Base-by-base conservation (phyloP, 2,797 vertebrate species). In the Pogoniulus pusillus region DNA sequence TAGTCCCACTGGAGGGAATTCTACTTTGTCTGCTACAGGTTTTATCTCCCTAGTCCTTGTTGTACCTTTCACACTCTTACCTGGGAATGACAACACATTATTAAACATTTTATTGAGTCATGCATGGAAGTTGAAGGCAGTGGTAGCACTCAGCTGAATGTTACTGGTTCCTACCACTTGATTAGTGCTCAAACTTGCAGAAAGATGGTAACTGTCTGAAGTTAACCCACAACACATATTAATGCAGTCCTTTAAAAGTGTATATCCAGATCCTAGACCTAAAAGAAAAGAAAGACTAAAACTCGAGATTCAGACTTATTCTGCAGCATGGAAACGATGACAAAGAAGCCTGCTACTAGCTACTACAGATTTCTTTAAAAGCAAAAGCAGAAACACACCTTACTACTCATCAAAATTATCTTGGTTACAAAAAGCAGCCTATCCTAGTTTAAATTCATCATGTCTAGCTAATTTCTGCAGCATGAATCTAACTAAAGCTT, bases 121-220 rank as follows among this genome's bases (percentile, higher is more conserved):
- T 26, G 30, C 35, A n/a, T 10, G 10, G 35, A 63, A 89, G 26
- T 51, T 39, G 59, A 91, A 87, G 34, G 70, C 76, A 87, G 65
- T 4, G 3, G 20, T 32, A 69, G 37, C 54, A n/a, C 41, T 60
- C n/a, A 47, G 37, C 19, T 65, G 24, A 71, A 58, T 2, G 2
- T 29, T 41, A 66, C 73, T 16, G 16, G 64, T 16, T 90, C 49
- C 39, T 19, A 57, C 22, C 22, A 66, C 34, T 35, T 22, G 4
- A 60, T 3, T 0, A 0, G 3, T 13, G 11, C 34, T 74, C 26
- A 51, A 26, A 59, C n/a, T 30, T 10, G 2, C n/a, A 60, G 57
- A 32, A 30, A 60, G 43, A 43, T 27, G 10, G 55, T 34, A 78
- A 69, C 10, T 6, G 26, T 11, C 26, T 62, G 59, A 17, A 37